Base-by-base conservation (phyloP, 2,797 vertebrate species). In the Enteromius thamalakanensis region DNA sequence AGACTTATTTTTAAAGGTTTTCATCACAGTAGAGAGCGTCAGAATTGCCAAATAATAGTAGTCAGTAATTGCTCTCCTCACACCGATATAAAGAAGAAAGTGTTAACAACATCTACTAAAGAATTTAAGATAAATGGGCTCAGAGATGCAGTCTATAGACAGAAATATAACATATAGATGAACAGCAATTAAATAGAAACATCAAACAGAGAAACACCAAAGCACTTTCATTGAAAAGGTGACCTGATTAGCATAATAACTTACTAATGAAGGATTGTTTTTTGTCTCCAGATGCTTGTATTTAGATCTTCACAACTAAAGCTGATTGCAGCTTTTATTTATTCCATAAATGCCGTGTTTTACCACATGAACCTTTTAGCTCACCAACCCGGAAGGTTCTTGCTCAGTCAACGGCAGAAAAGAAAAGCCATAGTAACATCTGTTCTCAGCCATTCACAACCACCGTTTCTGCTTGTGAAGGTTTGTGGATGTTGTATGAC, bases 31-130 rank as follows among this genome's bases (percentile, higher is more conserved):
- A 15, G 15, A 42, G 14, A 21, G 5, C 0, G 3, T 82, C 29
- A 23, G 32, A 21, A 34, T 80, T 80, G 70, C 76, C 80, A 80
- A 71, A 82, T n/a, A 76, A 40, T 58, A n/a, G 29, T 29, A 37
- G 9, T 32, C 55, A 62, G 15, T 37, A 40, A 64, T 64, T 49
- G 42, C 51, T 69, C 34, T 70, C n/a, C 34, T 45, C 34, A 71
- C 23, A 71, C 26, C 64, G 72, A 47, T 32, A 81, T 72, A 37
- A 76, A 72, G 34, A 23, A 32, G 58, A 17, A 21, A 29, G 34
- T 37, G 51, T 65, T 62, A 49, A 23, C 10, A 70, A 58, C 19
- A 45, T 47, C 42, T 32, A 1, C 23, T 45, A 45, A 15, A 64
- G n/a, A 32, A 29, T 26, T 26, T 19, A 34, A 26, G 19, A 23